Base-by-base conservation (phyloP, 2,888 invertebrate genomes). In the Lithophane semibrunnea region DNA sequence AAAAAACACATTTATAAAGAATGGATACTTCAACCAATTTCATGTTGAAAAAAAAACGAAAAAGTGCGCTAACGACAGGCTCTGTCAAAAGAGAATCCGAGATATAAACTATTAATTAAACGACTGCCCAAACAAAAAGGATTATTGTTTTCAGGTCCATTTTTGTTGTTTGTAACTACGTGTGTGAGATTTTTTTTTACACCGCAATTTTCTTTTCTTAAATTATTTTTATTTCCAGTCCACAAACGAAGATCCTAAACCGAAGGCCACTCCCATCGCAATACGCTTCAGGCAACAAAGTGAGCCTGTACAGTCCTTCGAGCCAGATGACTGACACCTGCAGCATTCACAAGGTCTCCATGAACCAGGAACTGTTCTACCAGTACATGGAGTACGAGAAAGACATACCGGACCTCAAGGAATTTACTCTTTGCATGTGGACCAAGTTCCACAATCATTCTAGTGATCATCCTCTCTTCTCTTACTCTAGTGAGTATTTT, bases 381-480 rank as follows among this genome's bases (percentile, higher is more conserved):
- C 98, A 98, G 95, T 98, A 98, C 89, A 97, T 98, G 76, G 97
- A 98, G 88, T 98, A 98, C 92, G 98, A 98, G 80, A 97, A 97
- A 58, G 95, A 97, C 49, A 89, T 98, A 56, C 98, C 98, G 0
- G 98, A 98, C 90, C 91, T 98, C 87, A 98, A 98, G 88, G 98
- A 98, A 92, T 98, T 98, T 92, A 98, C 98, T 0, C 96, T 98
- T 16, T 98, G 98, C 92, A 97, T 97, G 94, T 98, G 98, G 98
- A 97, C 97, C 88, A 98, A 98, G 89, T 98, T 98, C 91, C 97
- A 97, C 88, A 98, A 98, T 90, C 98, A 98, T 91, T 97, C 97
- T 44, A 98, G 98, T 79, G 98, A 98, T 91, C 98, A 98, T 95
- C 98, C 98, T 0, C 93, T 98, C 73, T 98, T 98, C 91, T 98